Conservation (phyloP, 2,797 vertebrate genomes). For the Loriculus beryllinus region DNA sequence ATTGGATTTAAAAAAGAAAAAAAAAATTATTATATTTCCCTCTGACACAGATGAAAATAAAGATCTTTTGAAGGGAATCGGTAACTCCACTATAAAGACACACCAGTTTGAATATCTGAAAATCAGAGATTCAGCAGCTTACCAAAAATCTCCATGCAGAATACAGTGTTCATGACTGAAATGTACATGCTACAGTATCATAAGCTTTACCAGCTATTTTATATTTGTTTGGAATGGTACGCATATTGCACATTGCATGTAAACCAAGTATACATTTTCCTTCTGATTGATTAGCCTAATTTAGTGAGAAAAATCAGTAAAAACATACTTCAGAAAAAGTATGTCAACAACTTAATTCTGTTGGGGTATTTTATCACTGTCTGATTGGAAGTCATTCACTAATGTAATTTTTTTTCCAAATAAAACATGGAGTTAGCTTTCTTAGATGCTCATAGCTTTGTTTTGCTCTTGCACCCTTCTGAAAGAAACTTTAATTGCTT, state of each 20-base stretch:
- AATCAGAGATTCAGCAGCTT: background rate
- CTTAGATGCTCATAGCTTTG: background rate
- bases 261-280: background rate
- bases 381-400: background rate
- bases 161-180: background rate
- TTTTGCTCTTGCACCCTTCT: background rate
- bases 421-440: background rate
- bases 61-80: slow-evolving; percentile 1
- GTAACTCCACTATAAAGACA: background rate
- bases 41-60: background rate
- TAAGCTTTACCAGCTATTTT: background rate
- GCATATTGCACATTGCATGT: background rate
- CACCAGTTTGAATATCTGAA: background rate
- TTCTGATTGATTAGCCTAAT: background rate
- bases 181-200: background rate
- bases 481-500: slow-evolving; percentile 48
- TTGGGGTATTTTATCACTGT: background rate
- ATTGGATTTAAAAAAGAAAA: background rate
- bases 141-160: background rate
- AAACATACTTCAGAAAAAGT: background rate
- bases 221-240: background rate
- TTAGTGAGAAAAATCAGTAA: background rate
- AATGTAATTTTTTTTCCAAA: slow-evolving; percentile 11
- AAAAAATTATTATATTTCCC: background rate
- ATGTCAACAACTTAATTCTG: background rate